A percentile compares a stretch with the other conserved stretches of the same genome.
phyloP scores from a whole-genome alignment of 2,113 vertebrate genomes.

The Anhinga anhinga region DNA sequence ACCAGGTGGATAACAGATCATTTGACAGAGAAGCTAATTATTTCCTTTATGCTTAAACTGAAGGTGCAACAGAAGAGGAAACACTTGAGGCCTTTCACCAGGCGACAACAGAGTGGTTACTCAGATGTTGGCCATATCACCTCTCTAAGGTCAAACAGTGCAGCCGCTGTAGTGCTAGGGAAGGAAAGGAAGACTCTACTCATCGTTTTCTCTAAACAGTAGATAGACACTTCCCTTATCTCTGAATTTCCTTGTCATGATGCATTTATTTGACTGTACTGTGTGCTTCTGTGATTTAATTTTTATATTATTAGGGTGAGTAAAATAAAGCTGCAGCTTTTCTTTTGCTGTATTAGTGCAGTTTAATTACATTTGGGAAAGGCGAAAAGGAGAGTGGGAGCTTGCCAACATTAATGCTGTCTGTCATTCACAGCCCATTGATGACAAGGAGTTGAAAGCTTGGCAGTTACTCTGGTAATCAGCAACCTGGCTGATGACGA shows the following conservation, averaged over 20 bases:
- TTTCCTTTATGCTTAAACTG: background rate
- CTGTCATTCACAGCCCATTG: slow-evolving; percentile 72
- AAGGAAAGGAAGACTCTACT: background rate
- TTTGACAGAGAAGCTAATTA: background rate
- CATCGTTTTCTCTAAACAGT: background rate
- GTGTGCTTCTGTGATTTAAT: slow-evolving; percentile 53
- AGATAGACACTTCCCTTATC: background rate
- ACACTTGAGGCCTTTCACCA: background rate
- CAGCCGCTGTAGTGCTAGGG: background rate
- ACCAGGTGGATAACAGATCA: background rate
- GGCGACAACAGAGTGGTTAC: background rate
- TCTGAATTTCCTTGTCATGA: slow-evolving; percentile 25
- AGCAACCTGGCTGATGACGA: slow-evolving; percentile 73
- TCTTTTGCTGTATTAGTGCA: slow-evolving; percentile 57
- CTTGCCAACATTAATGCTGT: slow-evolving; percentile 71
- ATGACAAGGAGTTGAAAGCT: slow-evolving; percentile 75
- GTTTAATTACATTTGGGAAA: slow-evolving; percentile 72
- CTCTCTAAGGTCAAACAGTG: background rate
- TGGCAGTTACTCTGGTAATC: slow-evolving; percentile 71
- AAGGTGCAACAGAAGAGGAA: background rate
- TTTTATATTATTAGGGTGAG: slow-evolving; percentile 56
- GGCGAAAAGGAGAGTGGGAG: slow-evolving; percentile 67
- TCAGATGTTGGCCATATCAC: background rate
- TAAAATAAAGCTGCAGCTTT: slow-evolving; percentile 70
- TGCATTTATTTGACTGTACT: slow-evolving; percentile 38